These are phyloP conservation scores for Pempheris klunzingeri DNA, from an alignment of 2,797 vertebrate genomes.

Conservation along the genomic window DNA sequence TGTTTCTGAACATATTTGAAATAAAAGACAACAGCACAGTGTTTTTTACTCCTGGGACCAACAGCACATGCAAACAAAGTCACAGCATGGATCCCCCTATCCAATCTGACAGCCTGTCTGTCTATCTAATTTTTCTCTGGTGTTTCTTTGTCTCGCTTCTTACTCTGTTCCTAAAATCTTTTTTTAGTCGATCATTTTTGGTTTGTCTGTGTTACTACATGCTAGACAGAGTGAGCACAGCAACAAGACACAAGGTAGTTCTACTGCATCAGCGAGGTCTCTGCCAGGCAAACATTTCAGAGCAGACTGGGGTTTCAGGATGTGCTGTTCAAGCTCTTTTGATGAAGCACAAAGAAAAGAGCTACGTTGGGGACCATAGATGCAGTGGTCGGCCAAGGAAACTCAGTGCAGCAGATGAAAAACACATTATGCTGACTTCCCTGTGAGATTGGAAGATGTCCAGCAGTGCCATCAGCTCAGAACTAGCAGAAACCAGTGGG, in stretches of 20 bases:
- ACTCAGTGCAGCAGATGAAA: conserved; percentile 51
- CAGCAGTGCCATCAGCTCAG: conserved; percentile 57
- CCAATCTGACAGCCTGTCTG: conserved; percentile 23
- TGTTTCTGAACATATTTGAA: conserved; percentile 68
- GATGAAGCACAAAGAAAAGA: too few species aligned
- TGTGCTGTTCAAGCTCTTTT: too few species aligned
- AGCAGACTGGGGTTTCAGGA: too few species aligned
- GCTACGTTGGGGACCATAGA: conserved; percentile 41
- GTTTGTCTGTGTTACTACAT: neutral
- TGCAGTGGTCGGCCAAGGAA: conserved; percentile 47
- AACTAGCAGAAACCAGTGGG: too few species aligned
- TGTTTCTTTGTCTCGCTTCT: conserved; percentile 19
- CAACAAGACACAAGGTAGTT: too few species aligned
- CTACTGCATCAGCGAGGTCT: too few species aligned
- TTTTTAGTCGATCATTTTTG: neutral
- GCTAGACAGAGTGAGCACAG: too few species aligned
- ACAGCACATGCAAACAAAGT: conserved; percentile 39
- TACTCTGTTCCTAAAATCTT: neutral
- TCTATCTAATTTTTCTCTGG: conserved; percentile 16
- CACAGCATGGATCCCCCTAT: conserved; percentile 8
- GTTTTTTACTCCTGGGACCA: conserved; percentile 28
- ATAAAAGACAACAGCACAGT: conserved; percentile 57
- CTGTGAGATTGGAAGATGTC: conserved; percentile 36
- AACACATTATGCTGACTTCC: conserved; percentile 33
- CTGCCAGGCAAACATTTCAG: too few species aligned